Evolutionary conservation across 2,888 invertebrate species (phyloP), one percentile per base, ranked within the genome.

Genomic region (Drosophila subquinaria): DNA sequence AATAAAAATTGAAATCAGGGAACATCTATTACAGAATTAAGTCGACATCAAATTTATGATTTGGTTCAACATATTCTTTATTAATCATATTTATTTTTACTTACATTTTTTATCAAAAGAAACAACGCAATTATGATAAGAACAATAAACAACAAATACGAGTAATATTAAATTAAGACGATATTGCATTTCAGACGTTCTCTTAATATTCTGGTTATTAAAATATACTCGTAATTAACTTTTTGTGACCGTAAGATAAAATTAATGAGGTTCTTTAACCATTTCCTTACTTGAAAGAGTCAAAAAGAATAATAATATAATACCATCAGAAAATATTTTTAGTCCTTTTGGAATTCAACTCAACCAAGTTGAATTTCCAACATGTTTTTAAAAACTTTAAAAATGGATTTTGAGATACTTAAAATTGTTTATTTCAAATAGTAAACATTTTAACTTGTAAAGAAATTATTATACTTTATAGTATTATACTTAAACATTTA

Each of bases 1-100:
- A 57, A n/a, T 27, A 27, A 48, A 63, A 48, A 43, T 33, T 52
- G 13, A 61, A 61, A 61, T 66, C 65, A 66, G 65, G 61, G 65
- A 66, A 60, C 65, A 60, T 60, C 45, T 15, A 50, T 20, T 17
- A 20, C 9, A 47, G 33, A 52, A 60, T 47, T 48, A 48, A 56
- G 45, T 13, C 45, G 36, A 36, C 36, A 13, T 35, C 30, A 53
- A 17, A 11, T 8, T 45, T 61, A 27, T 36, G 6, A 38, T 62
- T 53, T 30, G 20, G 9, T 8, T 27, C 33, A 42, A 13, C 17
- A 20, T 10, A 35, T 10, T 20, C 5, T 8, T 10, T 17, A 17
- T 53, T 13, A 17, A 17, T 6, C 27, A 42, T 1, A 43, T 1
- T 10, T 43, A 20, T 3, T 10, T 45, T 45, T 4, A 23, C 35